Percentiles rank a stretch among this genome's conserved stretches.
Conservation (phyloP, 1,140 invertebrate genomes). For the Tetramorium parvispinum region DNA sequence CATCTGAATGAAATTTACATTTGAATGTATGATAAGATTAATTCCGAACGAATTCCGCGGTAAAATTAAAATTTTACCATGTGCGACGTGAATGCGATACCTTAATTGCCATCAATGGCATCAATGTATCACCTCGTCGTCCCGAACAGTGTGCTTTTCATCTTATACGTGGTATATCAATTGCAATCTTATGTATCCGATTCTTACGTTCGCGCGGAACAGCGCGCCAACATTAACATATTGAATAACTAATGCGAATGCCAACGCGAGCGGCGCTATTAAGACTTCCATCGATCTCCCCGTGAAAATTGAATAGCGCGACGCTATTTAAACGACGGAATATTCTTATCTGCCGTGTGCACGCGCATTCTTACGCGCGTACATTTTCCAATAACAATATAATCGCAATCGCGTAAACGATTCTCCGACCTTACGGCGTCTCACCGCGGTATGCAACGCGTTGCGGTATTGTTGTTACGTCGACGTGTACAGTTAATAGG, state of each 20-base stretch:
- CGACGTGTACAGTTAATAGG: constrained; percentile 66
- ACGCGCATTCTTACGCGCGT: neutral
- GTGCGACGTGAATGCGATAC: neutral
- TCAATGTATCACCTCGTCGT: neutral
- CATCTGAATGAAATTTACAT: neutral
- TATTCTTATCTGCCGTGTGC: neutral
- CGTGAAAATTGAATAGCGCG: constrained; percentile 43
- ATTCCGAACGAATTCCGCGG: neutral
- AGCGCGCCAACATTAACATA: constrained; percentile 40
- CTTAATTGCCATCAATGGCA: constrained; percentile 30
- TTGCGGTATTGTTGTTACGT: constrained; percentile 62
- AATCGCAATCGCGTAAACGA: constrained; percentile 66
- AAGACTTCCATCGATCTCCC: constrained; percentile 43
- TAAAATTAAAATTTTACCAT: neutral
- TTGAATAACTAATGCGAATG: constrained; percentile 24
- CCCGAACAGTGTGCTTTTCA: neutral
- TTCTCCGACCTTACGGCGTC: constrained; percentile 12
- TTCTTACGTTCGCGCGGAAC: neutral
- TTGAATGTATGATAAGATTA: neutral
- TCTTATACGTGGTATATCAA: constrained; percentile 9
- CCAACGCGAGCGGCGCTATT: neutral
- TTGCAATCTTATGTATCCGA: constrained; percentile 12
- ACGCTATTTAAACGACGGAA: constrained; percentile 22
- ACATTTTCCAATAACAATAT: constrained; percentile 50
- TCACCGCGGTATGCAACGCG: constrained; percentile 24